These are phyloP conservation scores for Gnatocerus cornutus DNA, from an alignment of 2,888 invertebrate genomes.

Conservation along the genomic window DNA sequence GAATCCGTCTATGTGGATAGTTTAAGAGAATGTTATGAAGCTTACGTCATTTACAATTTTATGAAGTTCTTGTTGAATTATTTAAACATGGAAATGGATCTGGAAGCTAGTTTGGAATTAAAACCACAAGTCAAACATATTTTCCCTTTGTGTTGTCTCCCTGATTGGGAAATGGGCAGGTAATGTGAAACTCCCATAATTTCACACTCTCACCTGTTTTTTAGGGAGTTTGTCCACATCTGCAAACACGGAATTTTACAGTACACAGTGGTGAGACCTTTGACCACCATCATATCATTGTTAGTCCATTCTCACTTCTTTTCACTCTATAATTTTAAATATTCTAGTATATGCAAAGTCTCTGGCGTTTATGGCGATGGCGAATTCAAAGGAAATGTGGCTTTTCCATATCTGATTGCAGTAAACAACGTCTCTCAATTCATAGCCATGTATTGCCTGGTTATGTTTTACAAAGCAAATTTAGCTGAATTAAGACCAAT, in stretches of 20 bases:
- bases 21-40: conserved; percentile 96
- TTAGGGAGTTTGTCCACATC: conserved; percentile 90
- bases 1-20: conserved; percentile 95
- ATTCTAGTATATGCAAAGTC: conserved; percentile 84
- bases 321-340: conserved; percentile 4
- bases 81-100: conserved; percentile 88
- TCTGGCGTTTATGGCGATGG: conserved; percentile 93
- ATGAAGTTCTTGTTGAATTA: conserved; percentile 96
- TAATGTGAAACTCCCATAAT: conserved; percentile 67
- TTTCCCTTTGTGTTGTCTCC: conserved; percentile 92
- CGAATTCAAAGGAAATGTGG: conserved; percentile 87
- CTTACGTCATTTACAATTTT: conserved; percentile 98
- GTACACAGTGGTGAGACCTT: conserved; percentile 92
- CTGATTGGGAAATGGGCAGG: conserved; percentile 96
- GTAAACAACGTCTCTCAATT: conserved; percentile 95
- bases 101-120: conserved; percentile 85
- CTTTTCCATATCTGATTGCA: conserved; percentile 91
- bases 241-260: conserved; percentile 98
- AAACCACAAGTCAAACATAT: conserved; percentile 92
- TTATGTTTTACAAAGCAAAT: conserved; percentile 94
- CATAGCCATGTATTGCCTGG: conserved; percentile 96
- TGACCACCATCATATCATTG: conserved; percentile 93
- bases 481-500: conserved; percentile 90
- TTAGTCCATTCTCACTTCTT: conserved; percentile 71
- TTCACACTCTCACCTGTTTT: conserved; percentile 66